phyloP scores from a whole-genome alignment of 2,888 invertebrate species.

The Amphipoea oculea region DNA sequence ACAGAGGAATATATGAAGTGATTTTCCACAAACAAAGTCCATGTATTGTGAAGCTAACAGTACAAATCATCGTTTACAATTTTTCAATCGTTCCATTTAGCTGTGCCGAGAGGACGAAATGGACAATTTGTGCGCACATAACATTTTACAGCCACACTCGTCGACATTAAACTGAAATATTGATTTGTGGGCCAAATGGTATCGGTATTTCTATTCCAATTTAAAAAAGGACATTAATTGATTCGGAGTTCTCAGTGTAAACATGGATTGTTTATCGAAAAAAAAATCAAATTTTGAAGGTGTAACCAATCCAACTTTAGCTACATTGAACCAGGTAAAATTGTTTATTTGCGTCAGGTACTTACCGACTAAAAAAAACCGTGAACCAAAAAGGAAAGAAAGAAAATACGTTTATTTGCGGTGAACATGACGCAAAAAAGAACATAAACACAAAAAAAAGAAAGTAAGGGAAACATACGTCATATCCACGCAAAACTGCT shows the following conservation, averaged over 20 bases:
- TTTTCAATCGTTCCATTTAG: conserved; percentile 39
- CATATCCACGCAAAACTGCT: too few species aligned
- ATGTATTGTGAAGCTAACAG: conserved; percentile 2
- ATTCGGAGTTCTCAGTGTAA: too few species aligned
- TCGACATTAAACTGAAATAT: conserved; percentile 39
- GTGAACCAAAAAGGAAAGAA: too few species aligned
- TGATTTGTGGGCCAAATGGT: conserved; percentile 2
- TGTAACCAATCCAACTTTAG: neutral
- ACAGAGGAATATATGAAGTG: neutral
- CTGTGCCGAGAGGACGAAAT: conserved; percentile 56
- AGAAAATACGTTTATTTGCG: too few species aligned
- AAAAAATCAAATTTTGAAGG: too few species aligned
- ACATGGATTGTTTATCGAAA: too few species aligned
- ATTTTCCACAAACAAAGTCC: neutral
- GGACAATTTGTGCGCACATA: conserved; percentile 72
- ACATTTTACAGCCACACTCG: conserved; percentile 71
- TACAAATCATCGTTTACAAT: conserved; percentile 31
- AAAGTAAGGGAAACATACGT: too few species aligned
- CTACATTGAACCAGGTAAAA: neutral
- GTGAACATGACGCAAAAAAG: too few species aligned
- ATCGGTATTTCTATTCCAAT: neutral
- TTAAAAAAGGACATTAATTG: too few species aligned
- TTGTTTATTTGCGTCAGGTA: neutral
- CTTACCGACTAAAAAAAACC: neutral
- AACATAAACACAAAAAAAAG: too few species aligned